These are phyloP conservation scores for pig (Sus scrofa) DNA, from an alignment of 2,113 vertebrate genomes.

Conservation along the genomic window T2T-Sscrofa CM000818.6:118464001-118464500, in stretches of 20 bases:
- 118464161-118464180: not conserved
- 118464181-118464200: not conserved
- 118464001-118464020: not conserved
- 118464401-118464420: not conserved
- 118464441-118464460: not conserved
- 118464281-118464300: not conserved
- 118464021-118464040: not conserved
- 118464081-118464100: not conserved
- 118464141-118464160: not conserved
- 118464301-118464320: not conserved
- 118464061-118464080: not conserved
- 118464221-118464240: not conserved
- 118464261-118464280: rapidly evolving
- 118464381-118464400: not conserved
- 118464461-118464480: not conserved
- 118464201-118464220: not conserved
- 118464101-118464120: not conserved
- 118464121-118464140: not conserved
- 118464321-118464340: not conserved
- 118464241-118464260: rapidly evolving
- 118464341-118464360: not conserved
- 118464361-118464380: not conserved
- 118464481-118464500: not conserved
- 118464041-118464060: not conserved
- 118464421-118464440: not conserved